These are phyloP conservation scores for Zelleria hepariella DNA, from an alignment of 2,888 invertebrate species.

Conservation along the genomic window DNA sequence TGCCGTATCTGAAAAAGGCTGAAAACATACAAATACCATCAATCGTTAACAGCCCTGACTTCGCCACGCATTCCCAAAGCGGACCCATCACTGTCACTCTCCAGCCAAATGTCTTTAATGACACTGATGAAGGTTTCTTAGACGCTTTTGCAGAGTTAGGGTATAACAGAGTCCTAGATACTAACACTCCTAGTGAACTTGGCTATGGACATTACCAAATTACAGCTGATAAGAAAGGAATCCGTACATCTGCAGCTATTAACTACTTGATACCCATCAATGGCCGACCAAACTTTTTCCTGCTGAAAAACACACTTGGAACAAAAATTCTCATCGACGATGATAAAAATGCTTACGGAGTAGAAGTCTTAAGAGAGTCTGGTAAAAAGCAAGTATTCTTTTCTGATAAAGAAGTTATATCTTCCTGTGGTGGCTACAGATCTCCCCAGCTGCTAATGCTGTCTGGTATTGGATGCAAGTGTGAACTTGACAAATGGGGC, in stretches of 20 bases:
- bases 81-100: not conserved
- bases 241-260: slow-evolving; percentile 19
- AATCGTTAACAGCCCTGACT: not conserved
- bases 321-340: slow-evolving; percentile 72
- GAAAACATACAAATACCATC: not conserved
- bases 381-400: slow-evolving; percentile 73
- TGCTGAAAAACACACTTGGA: slow-evolving; percentile 80
- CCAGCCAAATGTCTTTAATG: not conserved
- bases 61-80: not conserved
- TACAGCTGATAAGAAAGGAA: not conserved
- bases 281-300: slow-evolving; percentile 76
- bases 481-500: slow-evolving; percentile 70
- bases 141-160: not conserved
- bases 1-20: not conserved
- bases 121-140: not conserved
- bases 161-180: not conserved
- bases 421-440: slow-evolving; percentile 86
- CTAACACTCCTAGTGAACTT: not conserved
- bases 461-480: slow-evolving; percentile 80
- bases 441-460: slow-evolving; percentile 90
- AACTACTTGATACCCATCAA: slow-evolving; percentile 22
- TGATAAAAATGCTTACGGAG: slow-evolving; percentile 74
- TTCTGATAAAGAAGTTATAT: slow-evolving; percentile 82
- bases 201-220: not conserved
- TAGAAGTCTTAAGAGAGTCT: slow-evolving; percentile 75